These are phyloP conservation scores for Drosophila subpulchrella DNA, from an alignment of 1,140 invertebrate genomes.

Conservation along the genomic window DNA sequence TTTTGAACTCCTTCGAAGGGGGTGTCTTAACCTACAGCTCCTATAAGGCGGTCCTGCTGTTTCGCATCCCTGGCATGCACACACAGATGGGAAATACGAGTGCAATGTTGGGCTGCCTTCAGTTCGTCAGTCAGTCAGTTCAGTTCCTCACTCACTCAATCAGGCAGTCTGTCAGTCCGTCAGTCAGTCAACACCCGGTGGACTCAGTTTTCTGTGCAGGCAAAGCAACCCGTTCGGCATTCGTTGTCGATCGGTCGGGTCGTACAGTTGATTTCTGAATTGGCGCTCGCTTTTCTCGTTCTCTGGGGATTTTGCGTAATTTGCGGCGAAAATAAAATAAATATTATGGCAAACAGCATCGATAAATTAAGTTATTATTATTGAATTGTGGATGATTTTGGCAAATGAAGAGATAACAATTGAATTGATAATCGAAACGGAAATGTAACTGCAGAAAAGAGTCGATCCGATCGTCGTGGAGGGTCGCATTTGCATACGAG, in stretches of 20 bases:
- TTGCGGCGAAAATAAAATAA: slow-evolving; percentile 35
- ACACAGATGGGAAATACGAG: slow-evolving; percentile 15
- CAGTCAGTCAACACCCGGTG: slow-evolving; percentile 32
- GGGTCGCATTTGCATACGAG: slow-evolving; percentile 61
- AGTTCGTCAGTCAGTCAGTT: slow-evolving; percentile 43
- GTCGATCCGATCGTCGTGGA: slow-evolving; percentile 52
- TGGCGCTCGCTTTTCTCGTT: slow-evolving; percentile 14
- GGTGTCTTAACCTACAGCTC: not conserved
- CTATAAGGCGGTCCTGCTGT: not conserved
- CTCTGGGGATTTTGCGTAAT: slow-evolving; percentile 48
- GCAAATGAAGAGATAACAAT: slow-evolving; percentile 38
- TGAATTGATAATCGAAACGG: slow-evolving; percentile 22
- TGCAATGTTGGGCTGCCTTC: slow-evolving; percentile 43
- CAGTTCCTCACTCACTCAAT: slow-evolving; percentile 13
- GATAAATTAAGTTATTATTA: slow-evolving; percentile 37
- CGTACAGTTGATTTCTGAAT: slow-evolving; percentile 65
- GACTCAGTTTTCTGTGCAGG: slow-evolving; percentile 29
- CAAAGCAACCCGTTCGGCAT: slow-evolving; percentile 53
- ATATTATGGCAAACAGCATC: slow-evolving; percentile 17
- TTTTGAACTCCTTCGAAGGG: not conserved
- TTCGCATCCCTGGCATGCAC: slow-evolving; percentile 22
- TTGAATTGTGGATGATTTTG: not conserved
- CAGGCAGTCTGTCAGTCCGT: slow-evolving; percentile 16
- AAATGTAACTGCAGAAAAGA: slow-evolving; percentile 30
- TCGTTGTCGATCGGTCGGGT: slow-evolving; percentile 68